Evolutionary conservation across 2,797 vertebrate genomes (phyloP).

Genomic region (Rhabdophis nuchalis): DNA sequence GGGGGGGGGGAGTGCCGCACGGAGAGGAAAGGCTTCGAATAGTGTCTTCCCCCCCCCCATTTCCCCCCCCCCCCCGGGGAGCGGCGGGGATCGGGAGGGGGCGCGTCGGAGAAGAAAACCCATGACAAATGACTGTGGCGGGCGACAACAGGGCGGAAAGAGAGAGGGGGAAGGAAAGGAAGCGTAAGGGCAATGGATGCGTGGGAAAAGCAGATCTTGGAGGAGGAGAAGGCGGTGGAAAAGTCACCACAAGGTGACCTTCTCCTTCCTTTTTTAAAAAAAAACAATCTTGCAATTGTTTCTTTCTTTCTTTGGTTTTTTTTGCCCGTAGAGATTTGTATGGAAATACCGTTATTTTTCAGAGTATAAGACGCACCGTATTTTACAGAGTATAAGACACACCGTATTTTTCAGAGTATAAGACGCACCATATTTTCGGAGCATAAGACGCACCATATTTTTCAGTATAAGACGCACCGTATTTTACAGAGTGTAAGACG

Average conservation of each 20-base stretch:
- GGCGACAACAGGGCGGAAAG: neutral
- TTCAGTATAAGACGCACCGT: too few relatives aligned
- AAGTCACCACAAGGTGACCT: neutral
- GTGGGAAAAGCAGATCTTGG: too few relatives aligned
- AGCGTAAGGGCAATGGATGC: neutral
- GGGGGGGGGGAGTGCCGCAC: conserved; percentile 75
- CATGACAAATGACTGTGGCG: neutral
- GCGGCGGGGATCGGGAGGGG: conserved; percentile 22
- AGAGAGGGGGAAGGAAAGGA: neutral
- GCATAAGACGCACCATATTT: too few relatives aligned
- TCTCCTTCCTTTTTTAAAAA: neutral
- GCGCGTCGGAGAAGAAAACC: neutral
- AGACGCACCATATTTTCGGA: too few relatives aligned
- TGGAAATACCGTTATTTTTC: neutral
- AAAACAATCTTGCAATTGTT: too few relatives aligned
- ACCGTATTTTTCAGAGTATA: too few relatives aligned
- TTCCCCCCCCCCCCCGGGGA: conserved; percentile 56
- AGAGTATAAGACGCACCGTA: too few relatives aligned
- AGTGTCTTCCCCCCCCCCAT: conserved; percentile 65
- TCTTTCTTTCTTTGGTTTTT: neutral
- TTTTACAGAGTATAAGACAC: too few relatives aligned
- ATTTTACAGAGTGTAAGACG: too few relatives aligned
- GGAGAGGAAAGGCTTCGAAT: conserved; percentile 67
- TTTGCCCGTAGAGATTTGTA: neutral
- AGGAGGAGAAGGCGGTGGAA: neutral